Percentiles rank a stretch among this genome's conserved stretches.
phyloP scores from a whole-genome alignment of 1,140 invertebrate species.

The Drosophila baimaii region DNA sequence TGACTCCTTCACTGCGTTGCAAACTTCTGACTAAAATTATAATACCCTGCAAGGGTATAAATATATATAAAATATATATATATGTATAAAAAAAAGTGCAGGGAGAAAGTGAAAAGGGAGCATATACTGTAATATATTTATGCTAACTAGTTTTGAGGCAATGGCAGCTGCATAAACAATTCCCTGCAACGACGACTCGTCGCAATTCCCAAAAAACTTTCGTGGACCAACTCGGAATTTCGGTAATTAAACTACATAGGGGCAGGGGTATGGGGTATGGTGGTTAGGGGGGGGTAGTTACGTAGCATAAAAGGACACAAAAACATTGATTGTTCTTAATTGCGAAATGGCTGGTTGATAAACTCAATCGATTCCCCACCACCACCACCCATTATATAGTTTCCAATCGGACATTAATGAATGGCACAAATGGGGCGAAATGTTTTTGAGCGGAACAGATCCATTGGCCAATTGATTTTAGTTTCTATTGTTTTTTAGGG shows the following conservation, averaged over 20 bases:
- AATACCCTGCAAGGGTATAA: too few species aligned
- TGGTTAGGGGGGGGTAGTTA: not conserved
- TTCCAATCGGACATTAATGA: constrained; percentile 37
- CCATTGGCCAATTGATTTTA: constrained; percentile 19
- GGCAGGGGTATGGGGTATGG: too few species aligned
- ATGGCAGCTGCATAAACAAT: constrained; percentile 73
- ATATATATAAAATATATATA: too few species aligned
- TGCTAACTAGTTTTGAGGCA: constrained; percentile 59
- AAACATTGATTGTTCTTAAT: constrained; percentile 50
- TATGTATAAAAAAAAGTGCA: too few species aligned
- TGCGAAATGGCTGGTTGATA: constrained; percentile 44
- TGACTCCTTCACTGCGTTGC: too few species aligned
- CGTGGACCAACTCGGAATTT: constrained; percentile 32
- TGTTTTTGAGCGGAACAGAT: constrained; percentile 25
- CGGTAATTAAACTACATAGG: constrained; percentile 40
- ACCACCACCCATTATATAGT: too few species aligned
- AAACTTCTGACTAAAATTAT: too few species aligned
- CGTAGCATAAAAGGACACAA: constrained; percentile 28
- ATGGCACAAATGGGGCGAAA: constrained; percentile 20
- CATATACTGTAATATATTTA: constrained; percentile 63
- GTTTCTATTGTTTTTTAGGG: constrained; percentile 2
- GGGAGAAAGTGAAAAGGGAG: constrained; percentile 14
- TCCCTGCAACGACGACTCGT: constrained; percentile 26
- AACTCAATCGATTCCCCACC: constrained; percentile 30
- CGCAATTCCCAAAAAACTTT: constrained; percentile 15